Conservation (phyloP, 2,797 vertebrate species). For the Gobio occitaniae region DNA sequence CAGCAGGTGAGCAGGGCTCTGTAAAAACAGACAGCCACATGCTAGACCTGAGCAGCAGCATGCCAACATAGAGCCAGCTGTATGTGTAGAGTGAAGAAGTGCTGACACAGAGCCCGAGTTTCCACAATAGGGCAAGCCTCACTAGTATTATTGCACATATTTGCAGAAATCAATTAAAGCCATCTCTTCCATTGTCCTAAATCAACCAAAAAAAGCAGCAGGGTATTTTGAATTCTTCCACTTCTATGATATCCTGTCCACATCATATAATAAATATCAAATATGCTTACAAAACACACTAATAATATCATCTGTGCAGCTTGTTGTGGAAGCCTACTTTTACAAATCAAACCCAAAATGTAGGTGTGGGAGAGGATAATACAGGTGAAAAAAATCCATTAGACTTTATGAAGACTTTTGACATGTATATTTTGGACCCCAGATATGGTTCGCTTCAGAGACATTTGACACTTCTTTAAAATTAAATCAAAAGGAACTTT, state of each 20-base stretch:
- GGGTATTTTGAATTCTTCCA: background rate
- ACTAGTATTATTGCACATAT: background rate
- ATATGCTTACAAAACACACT: background rate
- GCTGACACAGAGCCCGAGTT: background rate
- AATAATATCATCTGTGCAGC: background rate
- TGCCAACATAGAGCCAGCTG: background rate
- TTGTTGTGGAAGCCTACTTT: background rate
- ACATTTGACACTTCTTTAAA: background rate
- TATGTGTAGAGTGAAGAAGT: background rate
- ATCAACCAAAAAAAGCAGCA: background rate
- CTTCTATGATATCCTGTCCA: background rate
- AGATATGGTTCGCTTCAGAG: background rate
- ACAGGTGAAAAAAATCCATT: background rate
- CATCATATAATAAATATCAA: background rate
- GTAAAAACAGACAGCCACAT: conserved; percentile 4
- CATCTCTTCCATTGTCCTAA: background rate
- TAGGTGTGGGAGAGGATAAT: background rate
- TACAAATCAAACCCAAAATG: background rate
- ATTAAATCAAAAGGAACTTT: background rate
- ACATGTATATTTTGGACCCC: background rate
- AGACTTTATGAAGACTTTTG: background rate
- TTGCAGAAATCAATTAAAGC: background rate
- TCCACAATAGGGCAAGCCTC: background rate
- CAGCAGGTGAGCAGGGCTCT: conserved; percentile 49
- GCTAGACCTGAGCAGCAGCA: background rate